phyloP scores from a whole-genome alignment of 2,888 invertebrate species.

The Linnaemya vulpina region DNA sequence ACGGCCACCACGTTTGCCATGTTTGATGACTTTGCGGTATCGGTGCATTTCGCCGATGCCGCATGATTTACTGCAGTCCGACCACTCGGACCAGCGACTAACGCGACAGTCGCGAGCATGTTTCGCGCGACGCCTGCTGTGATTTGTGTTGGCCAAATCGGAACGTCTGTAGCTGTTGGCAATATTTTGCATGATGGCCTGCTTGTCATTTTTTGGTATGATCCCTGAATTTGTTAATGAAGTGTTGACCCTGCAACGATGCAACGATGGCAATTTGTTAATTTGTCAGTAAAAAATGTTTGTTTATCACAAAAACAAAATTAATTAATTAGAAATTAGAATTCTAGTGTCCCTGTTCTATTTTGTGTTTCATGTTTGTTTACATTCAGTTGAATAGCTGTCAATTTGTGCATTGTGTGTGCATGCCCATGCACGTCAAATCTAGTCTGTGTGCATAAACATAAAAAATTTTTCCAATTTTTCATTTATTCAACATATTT shows the following conservation, averaged over 20 bases:
- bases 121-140: constrained; percentile 76
- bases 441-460: constrained; percentile 32
- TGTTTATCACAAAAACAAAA: background rate
- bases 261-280: too few species aligned
- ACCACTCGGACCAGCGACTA: constrained; percentile 94
- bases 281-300: too few species aligned
- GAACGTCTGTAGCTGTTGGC: constrained; percentile 85
- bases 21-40: constrained; percentile 89
- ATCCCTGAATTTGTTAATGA: constrained; percentile 71
- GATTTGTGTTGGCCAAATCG: constrained; percentile 79
- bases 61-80: constrained; percentile 93
- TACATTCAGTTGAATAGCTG: background rate
- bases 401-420: background rate
- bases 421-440: background rate
- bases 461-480: constrained; percentile 66
- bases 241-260: constrained; percentile 77
- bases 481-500: constrained; percentile 36
- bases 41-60: constrained; percentile 95
- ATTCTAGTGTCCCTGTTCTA: constrained; percentile 24
- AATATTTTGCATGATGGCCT: constrained; percentile 88
- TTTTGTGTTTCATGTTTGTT: constrained; percentile 3
- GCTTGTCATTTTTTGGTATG: constrained; percentile 86
- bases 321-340: background rate
- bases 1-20: constrained; percentile 90
- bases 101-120: constrained; percentile 92